phyloP scores from a whole-genome alignment of 1,140 invertebrate species.

The Neuroterus valhalla region DNA sequence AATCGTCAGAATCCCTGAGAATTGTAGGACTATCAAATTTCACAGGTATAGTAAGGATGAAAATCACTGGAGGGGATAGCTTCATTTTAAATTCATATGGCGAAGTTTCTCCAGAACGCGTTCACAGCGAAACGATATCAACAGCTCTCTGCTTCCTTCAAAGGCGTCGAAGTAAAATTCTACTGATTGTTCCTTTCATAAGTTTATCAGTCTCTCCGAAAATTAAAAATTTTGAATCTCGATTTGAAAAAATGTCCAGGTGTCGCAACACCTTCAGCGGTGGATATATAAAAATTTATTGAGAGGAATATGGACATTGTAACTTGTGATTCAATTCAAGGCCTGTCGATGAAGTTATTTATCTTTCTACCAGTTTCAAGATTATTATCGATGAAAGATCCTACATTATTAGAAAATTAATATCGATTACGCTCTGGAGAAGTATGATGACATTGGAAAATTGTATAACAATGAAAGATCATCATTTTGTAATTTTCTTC shows the following conservation, averaged over 20 bases:
- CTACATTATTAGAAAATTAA: slow-evolving; percentile 43
- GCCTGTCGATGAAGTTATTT: not conserved
- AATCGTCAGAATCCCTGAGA: too few species aligned
- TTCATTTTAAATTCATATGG: slow-evolving; percentile 43
- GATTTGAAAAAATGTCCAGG: too few species aligned
- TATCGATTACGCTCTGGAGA: slow-evolving; percentile 45
- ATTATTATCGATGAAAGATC: slow-evolving; percentile 29
- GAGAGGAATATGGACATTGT: too few species aligned
- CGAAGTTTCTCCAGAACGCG: slow-evolving; percentile 4
- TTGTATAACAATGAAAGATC: not conserved
- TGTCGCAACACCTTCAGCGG: too few species aligned
- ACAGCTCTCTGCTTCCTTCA: slow-evolving; percentile 5
- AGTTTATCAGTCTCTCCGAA: too few species aligned
- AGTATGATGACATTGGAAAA: slow-evolving; percentile 38
- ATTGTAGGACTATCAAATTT: too few species aligned
- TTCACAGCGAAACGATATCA: slow-evolving; percentile 25
- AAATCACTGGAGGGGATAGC: not conserved
- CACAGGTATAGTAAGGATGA: too few species aligned
- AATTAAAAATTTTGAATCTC: too few species aligned
- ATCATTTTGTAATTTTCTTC: not conserved
- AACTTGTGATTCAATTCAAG: not conserved
- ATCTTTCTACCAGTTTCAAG: slow-evolving; percentile 22
- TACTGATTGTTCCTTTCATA: too few species aligned
- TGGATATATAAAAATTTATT: too few species aligned
- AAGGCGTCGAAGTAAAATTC: slow-evolving; percentile 21